Evolutionary conservation across 2,797 vertebrate species (phyloP).

Genomic region (Tokudaia muenninki): DNA sequence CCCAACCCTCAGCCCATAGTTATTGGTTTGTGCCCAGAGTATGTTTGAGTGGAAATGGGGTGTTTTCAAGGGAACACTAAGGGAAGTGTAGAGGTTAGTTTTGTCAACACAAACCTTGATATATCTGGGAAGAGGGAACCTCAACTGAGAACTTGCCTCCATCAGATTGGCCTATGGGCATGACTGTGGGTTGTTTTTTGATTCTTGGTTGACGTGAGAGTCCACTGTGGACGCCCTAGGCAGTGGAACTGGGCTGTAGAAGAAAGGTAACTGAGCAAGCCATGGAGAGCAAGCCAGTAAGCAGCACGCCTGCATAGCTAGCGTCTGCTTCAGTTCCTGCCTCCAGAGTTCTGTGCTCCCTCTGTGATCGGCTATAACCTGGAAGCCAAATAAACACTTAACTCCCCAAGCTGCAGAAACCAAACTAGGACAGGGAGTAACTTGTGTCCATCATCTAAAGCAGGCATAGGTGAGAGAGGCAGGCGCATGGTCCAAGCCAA

Average conservation of each 20-base stretch:
- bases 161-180: neutral
- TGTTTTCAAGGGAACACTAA: neutral
- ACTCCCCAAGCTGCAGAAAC: neutral
- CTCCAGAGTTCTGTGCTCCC: neutral
- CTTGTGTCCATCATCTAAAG: neutral
- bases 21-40: neutral
- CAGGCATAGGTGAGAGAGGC: neutral
- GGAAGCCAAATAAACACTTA: neutral
- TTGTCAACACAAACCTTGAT: neutral
- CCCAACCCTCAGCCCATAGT: neutral
- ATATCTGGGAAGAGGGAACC: neutral
- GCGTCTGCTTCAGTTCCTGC: neutral
- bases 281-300: neutral
- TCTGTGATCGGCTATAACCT: neutral
- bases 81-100: neutral
- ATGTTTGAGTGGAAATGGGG: neutral
- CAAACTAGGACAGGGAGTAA: neutral
- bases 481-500: neutral
- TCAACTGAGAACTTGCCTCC: neutral
- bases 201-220: neutral
- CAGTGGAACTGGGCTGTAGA: neutral
- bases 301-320: neutral
- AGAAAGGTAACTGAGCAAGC: too few species aligned
- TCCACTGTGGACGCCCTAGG: neutral
- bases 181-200: neutral